Percentiles rank a stretch among this genome's conserved stretches.
phyloP scores from a whole-genome alignment of 1,140 invertebrate genomes.

The Homalodisca vitripennis region DNA sequence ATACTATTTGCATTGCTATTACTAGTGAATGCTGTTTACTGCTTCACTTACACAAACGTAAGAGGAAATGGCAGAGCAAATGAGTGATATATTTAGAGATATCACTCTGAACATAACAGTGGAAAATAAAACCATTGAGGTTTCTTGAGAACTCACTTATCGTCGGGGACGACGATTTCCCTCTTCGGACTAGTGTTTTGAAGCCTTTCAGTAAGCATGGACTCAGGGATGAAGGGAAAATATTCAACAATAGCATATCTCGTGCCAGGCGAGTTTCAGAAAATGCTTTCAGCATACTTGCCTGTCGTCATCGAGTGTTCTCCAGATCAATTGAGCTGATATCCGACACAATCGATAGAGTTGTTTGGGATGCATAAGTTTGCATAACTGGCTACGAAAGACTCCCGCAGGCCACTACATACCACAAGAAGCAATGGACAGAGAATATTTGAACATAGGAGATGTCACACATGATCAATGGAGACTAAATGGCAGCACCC shows the following conservation, averaged over 20 bases:
- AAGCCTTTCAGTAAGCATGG: conserved; percentile 34
- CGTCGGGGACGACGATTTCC: conserved; percentile 34
- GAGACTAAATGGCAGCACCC: neutral
- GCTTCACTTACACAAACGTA: neutral
- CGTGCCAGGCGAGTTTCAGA: conserved; percentile 45
- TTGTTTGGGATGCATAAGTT: conserved; percentile 16
- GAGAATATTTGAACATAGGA: conserved; percentile 21
- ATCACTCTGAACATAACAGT: conserved; percentile 28
- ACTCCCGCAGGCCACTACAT: neutral
- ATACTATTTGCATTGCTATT: conserved; percentile 1
- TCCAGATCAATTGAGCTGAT: conserved; percentile 19
- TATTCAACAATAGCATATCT: neutral
- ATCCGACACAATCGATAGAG: too few relatives aligned
- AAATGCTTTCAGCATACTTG: conserved; percentile 50
- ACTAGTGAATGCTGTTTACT: neutral
- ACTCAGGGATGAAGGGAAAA: neutral
- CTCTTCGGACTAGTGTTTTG: conserved; percentile 22
- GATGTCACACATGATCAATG: neutral
- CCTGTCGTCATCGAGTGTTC: conserved; percentile 43
- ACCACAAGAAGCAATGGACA: conserved; percentile 7
- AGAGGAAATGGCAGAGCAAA: conserved; percentile 27
- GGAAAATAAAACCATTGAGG: conserved; percentile 30
- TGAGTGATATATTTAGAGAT: conserved; percentile 28
- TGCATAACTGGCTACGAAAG: conserved; percentile 24
- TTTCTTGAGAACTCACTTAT: conserved; percentile 29